Percentiles rank a stretch among this genome's conserved stretches.
These are phyloP conservation scores for Oreochromis spilurus DNA, from an alignment of 2,113 vertebrate species.

Conservation along the genomic window DNA sequence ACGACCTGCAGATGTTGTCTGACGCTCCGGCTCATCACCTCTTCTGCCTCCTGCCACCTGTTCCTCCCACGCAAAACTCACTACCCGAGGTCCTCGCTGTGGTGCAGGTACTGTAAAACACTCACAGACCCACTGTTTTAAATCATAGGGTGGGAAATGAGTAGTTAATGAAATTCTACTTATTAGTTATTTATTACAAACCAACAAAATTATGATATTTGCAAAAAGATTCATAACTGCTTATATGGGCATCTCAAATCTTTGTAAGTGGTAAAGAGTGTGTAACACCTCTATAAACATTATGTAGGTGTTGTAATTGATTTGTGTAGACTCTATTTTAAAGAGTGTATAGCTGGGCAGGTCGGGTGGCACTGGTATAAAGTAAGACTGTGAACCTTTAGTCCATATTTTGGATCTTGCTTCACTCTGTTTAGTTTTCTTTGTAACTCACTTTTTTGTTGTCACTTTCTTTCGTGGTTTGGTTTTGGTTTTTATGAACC, in stretches of 20 bases:
- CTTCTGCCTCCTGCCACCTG: slow-evolving; percentile 93
- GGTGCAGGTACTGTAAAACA: slow-evolving; percentile 78
- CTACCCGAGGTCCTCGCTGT: slow-evolving; percentile 94
- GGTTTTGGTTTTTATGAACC: not conserved
- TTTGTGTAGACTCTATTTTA: not conserved
- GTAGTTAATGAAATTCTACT: not conserved
- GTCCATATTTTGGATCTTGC: not conserved
- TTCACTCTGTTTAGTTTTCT: not conserved
- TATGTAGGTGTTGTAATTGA: not conserved
- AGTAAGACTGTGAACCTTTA: not conserved
- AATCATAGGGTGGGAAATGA: not conserved
- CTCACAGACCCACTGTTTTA: not conserved
- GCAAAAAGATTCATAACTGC: not conserved
- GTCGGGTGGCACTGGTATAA: not conserved
- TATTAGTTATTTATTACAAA: not conserved
- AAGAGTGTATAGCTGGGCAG: not conserved
- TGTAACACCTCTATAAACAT: not conserved
- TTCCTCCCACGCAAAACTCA: slow-evolving; percentile 90
- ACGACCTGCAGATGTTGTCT: slow-evolving; percentile 95
- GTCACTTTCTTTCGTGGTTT: not conserved
- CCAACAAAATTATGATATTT: not conserved
- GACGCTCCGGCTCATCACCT: slow-evolving; percentile 97
- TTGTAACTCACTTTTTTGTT: not conserved
- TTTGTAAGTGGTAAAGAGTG: not conserved
- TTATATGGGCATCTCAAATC: not conserved